A percentile compares a stretch with the other conserved stretches of the same genome.
phyloP scores from a whole-genome alignment of 2,113 vertebrate species.

The Alouatta palliata region DNA sequence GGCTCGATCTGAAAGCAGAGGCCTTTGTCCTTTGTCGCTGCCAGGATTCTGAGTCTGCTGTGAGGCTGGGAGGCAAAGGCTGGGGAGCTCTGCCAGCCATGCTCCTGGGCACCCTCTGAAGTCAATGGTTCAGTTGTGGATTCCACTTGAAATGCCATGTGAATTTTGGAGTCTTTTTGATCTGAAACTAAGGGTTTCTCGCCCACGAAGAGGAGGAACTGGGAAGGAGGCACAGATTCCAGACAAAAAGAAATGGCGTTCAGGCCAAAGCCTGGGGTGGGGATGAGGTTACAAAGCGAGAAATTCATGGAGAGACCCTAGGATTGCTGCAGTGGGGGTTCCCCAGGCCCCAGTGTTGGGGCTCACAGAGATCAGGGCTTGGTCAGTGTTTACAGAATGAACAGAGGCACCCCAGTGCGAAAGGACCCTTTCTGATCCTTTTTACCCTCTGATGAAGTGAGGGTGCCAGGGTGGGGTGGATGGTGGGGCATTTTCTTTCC shows the following conservation, averaged over 20 bases:
- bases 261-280: conserved; percentile 14
- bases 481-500: background rate
- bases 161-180: conserved; percentile 84
- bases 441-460: background rate
- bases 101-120: conserved; percentile 68
- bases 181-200: conserved; percentile 84
- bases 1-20: background rate
- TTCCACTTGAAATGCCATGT: conserved; percentile 76
- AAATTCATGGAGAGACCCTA: background rate
- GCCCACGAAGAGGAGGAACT: conserved; percentile 66
- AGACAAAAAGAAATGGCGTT: conserved; percentile 51
- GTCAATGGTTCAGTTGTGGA: conserved; percentile 69
- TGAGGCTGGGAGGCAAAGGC: background rate
- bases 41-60: background rate
- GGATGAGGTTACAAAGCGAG: conserved; percentile 52
- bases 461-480: background rate
- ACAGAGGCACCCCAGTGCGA: rapidly evolving
- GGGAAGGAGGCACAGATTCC: conserved; percentile 50
- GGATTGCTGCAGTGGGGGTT: background rate
- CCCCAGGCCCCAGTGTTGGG: background rate
- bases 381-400: rapidly evolving
- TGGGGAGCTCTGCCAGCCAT: background rate
- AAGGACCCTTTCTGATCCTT: background rate
- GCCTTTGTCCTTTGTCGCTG: rapidly evolving
- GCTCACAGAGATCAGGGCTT: too few species aligned